These are phyloP conservation scores for Calidris pugnax DNA, from an alignment of 2,113 vertebrate species.

Conservation along the genomic window DNA sequence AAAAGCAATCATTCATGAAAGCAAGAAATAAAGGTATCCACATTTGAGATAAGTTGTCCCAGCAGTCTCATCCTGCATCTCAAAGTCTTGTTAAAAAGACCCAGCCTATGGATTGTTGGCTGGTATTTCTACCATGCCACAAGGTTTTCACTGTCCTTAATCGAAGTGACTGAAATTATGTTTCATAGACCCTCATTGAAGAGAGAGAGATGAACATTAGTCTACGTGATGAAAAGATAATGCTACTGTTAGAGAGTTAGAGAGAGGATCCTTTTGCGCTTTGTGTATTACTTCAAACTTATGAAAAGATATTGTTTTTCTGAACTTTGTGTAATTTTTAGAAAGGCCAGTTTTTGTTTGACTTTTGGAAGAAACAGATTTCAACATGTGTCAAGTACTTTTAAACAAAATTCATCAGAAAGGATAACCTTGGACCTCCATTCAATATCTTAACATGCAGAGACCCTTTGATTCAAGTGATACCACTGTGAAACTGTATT, in stretches of 20 bases:
- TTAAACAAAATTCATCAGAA: slow-evolving; percentile 55
- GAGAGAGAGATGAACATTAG: not conserved
- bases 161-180: not conserved
- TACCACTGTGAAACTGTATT: slow-evolving; percentile 16
- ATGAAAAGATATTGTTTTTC: not conserved
- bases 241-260: not conserved
- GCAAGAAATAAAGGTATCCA: not conserved
- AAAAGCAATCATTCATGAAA: not conserved
- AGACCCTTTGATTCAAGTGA: not conserved
- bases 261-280: not conserved
- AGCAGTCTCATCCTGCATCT: not conserved
- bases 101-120: not conserved
- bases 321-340: not conserved
- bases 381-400: slow-evolving; percentile 26
- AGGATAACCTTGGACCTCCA: slow-evolving; percentile 41
- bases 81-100: not conserved
- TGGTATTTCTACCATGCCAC: not conserved
- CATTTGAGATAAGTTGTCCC: not conserved
- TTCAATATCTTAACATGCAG: slow-evolving; percentile 11
- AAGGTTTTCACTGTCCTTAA: not conserved
- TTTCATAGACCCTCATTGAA: not conserved
- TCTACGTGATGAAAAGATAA: not conserved
- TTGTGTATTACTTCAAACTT: not conserved
- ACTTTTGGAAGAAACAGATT: slow-evolving; percentile 18
- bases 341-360: slow-evolving; percentile 21